These are phyloP conservation scores for Subacronicta megacephala DNA, from an alignment of 2,888 invertebrate genomes.

Conservation along the genomic window DNA sequence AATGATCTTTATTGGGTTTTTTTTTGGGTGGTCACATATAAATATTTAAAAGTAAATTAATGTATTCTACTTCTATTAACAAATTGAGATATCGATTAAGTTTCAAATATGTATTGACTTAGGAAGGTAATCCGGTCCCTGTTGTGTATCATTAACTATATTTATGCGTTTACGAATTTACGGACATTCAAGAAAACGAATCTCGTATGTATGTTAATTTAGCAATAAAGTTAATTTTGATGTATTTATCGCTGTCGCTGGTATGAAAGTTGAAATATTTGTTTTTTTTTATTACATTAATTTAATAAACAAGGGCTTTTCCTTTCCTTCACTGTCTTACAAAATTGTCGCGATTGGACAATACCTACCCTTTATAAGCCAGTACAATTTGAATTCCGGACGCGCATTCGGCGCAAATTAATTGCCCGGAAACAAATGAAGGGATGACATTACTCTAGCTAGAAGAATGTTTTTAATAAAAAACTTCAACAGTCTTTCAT, in stretches of 20 bases:
- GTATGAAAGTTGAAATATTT: not conserved
- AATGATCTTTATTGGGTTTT: slow-evolving; percentile 37
- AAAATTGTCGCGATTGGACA: too few relatives aligned
- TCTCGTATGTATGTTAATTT: slow-evolving; percentile 25
- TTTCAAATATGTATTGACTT: slow-evolving; percentile 34
- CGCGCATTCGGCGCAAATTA: not conserved
- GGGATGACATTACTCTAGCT: slow-evolving; percentile 21
- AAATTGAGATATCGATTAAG: slow-evolving; percentile 43
- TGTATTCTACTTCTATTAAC: slow-evolving; percentile 26
- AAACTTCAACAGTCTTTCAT: slow-evolving; percentile 27
- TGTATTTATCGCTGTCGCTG: slow-evolving; percentile 10
- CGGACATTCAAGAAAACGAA: slow-evolving; percentile 9
- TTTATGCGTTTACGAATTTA: slow-evolving; percentile 36
- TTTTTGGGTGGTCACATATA: slow-evolving; percentile 6
- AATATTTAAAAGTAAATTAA: slow-evolving; percentile 24
- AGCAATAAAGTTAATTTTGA: slow-evolving; percentile 36
- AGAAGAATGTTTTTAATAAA: slow-evolving; percentile 12
- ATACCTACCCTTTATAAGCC: too few relatives aligned
- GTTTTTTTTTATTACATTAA: not conserved
- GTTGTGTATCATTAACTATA: slow-evolving; percentile 11
- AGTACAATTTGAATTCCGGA: too few relatives aligned
- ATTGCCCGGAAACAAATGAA: not conserved
- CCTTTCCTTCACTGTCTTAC: too few relatives aligned
- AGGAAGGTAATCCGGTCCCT: not conserved
- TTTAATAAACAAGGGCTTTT: too few relatives aligned